A percentile compares a stretch with the other conserved stretches of the same genome.
phyloP scores from a whole-genome alignment of 2,888 invertebrate genomes.

The Neoascia interrupta region DNA sequence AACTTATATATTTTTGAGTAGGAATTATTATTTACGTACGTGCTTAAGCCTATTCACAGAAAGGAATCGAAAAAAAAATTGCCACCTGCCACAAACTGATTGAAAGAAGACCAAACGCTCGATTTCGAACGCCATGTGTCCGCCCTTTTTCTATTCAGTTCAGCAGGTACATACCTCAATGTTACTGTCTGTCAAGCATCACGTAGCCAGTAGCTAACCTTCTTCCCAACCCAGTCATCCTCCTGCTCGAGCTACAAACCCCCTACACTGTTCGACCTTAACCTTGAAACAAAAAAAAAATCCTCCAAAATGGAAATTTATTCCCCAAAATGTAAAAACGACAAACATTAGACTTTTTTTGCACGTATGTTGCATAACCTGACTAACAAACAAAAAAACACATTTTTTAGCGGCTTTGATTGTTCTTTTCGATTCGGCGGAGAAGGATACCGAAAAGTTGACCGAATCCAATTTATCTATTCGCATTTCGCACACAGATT shows the following conservation, averaged over 20 bases:
- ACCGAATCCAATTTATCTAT: slow-evolving; percentile 37
- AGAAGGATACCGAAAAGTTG: slow-evolving; percentile 2
- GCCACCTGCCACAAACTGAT: slow-evolving; percentile 4
- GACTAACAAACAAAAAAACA: slow-evolving; percentile 6
- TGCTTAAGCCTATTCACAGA: too few species aligned
- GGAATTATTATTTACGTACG: too few species aligned
- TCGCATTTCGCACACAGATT: slow-evolving; percentile 29
- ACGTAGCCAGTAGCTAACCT: slow-evolving; percentile 11
- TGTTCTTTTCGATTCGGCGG: neutral
- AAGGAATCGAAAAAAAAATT: too few species aligned
- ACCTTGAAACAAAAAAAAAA: too few species aligned
- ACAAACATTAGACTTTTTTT: too few species aligned
- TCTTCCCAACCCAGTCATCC: slow-evolving; percentile 4
- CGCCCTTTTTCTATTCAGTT: slow-evolving; percentile 21
- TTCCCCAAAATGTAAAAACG: too few species aligned
- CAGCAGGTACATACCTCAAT: too few species aligned
- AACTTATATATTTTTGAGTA: too few species aligned
- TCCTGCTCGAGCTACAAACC: slow-evolving; percentile 19
- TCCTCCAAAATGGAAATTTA: neutral
- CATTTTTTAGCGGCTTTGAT: slow-evolving; percentile 10
- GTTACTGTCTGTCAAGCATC: too few species aligned
- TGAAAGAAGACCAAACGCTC: neutral
- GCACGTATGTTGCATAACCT: slow-evolving; percentile 30
- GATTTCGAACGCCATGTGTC: neutral
- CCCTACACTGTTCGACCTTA: slow-evolving; percentile 11